Conservation (phyloP, 1,140 invertebrate species). For the Tetramorium alpestre region DNA sequence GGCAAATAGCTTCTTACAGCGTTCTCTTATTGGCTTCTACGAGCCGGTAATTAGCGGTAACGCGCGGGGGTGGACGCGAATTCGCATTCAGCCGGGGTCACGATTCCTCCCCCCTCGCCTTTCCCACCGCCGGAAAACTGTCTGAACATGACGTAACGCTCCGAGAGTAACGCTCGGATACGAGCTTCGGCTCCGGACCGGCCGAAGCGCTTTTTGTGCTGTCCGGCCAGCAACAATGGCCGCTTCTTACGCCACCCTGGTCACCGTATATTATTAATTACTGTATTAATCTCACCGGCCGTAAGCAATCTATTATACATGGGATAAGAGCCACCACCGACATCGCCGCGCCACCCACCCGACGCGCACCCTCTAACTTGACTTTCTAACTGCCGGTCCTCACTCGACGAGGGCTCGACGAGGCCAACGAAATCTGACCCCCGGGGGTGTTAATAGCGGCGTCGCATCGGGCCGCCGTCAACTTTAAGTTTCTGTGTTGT, state of each 20-base stretch:
- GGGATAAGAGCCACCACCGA: constrained; percentile 78
- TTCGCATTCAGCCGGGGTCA: constrained; percentile 81
- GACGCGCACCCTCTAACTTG: constrained; percentile 28
- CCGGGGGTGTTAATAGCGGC: constrained; percentile 51
- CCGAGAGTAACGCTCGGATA: constrained; percentile 77
- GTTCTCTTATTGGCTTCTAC: constrained; percentile 34
- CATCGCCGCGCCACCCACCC: constrained; percentile 57
- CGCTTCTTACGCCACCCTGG: constrained; percentile 80
- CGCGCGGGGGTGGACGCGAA: constrained; percentile 66
- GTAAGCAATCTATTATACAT: constrained; percentile 84
- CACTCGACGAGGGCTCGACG: constrained; percentile 38
- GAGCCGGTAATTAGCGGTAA: constrained; percentile 69
- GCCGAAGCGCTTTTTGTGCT: constrained; percentile 79
- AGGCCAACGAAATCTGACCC: constrained; percentile 54
- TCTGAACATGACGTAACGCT: constrained; percentile 85
- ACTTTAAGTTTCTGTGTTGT: constrained; percentile 29
- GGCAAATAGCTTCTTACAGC: constrained; percentile 12
- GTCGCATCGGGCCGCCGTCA: constrained; percentile 17
- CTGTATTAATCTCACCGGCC: constrained; percentile 84
- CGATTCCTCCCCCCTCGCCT: constrained; percentile 51
- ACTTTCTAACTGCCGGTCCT: constrained; percentile 51
- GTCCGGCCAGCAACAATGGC: constrained; percentile 82
- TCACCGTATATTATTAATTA: constrained; percentile 86
- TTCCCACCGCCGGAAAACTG: constrained; percentile 79
- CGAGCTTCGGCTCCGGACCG: constrained; percentile 60